Conservation (phyloP, 1,140 invertebrate species). For the Drosophila tristis region DNA sequence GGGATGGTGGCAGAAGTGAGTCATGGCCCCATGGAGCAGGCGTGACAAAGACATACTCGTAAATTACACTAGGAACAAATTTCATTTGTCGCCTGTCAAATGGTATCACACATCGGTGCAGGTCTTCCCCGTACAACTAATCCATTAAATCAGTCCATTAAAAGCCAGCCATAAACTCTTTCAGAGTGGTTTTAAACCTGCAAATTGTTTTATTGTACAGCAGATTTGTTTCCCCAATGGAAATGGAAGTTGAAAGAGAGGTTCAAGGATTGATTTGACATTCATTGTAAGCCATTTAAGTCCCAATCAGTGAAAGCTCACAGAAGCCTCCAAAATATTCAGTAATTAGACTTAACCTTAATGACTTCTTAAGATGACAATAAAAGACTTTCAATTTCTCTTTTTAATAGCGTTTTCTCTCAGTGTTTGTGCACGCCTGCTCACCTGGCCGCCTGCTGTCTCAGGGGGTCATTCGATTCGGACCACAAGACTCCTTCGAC, state of each 20-base stretch:
- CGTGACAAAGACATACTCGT: constrained; percentile 48
- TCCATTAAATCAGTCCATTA: neutral
- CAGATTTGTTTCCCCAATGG: too few relatives aligned
- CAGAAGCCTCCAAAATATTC: neutral
- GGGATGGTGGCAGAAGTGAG: constrained; percentile 30
- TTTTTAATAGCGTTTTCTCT: constrained; percentile 22
- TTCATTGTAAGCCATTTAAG: too few relatives aligned
- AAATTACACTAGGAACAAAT: constrained; percentile 34
- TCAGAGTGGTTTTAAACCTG: too few relatives aligned
- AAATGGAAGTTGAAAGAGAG: too few relatives aligned
- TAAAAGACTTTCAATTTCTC: neutral
- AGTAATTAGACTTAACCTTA: neutral
- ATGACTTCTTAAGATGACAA: neutral
- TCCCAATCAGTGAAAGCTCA: too few relatives aligned
- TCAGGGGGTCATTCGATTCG: constrained; percentile 3
- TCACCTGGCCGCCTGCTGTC: constrained; percentile 12
- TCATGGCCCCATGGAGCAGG: constrained; percentile 25
- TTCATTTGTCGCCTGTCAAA: constrained; percentile 30
- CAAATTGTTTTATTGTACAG: too few relatives aligned
- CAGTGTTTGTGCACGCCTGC: constrained; percentile 29
- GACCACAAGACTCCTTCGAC: constrained; percentile 48
- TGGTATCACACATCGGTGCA: neutral
- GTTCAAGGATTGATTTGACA: too few relatives aligned
- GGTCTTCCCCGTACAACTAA: neutral
- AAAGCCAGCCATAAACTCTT: too few relatives aligned